Evolutionary conservation across 64 coral and sea anemone species (phyloP), one percentile per base, ranked within the genome.

Genomic region (Dendrophyllia cribrosa): DNA sequence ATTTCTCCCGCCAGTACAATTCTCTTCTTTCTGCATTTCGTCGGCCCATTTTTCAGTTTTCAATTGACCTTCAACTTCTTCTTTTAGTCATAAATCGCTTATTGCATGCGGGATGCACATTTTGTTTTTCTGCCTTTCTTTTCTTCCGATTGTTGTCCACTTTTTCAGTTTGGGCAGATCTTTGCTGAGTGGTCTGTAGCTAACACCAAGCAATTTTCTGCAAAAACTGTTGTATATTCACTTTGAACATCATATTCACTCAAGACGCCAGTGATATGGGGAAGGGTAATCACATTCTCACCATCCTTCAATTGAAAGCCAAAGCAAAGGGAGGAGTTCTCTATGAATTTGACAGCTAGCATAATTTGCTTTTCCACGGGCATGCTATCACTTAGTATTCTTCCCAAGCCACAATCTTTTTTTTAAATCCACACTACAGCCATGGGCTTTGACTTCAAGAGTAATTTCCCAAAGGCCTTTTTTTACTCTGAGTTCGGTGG

Each of bases 51-150:
- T 59, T 11, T 66, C 34, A 8, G 22, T 84, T 13, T 84, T 5
- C 12, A 67, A 44, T n/a, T 84, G 59, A 43, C 46, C 25, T 45
- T 43, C 12, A 3, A 84, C 15, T 44, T 44, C 43, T 43, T 64
- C 60, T 45, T 62, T 84, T 6, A n/a, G 58, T 43, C 80, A 84
- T 84, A 26, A 64, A 84, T 4, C 80, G n/a, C n/a, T 84, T 58
- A 45, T 84, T 84, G 59, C 80, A 84, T 84, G 6, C 63, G 19
- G 58, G 59, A 43, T 84, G 44, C 2, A 78, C n/a, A 1, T 6
- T 17, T 63, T 3, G 3, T n/a, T 55, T 5, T 10, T 22, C 52
- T 49, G 2, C n/a, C 23, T 79, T 79, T 6, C 46, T 10, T 58
- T 24, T 79, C 10, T 47, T 84, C 22, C 80, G 5, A 8, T 84